These are phyloP conservation scores for Bubalus kerabau DNA, from an alignment of 2,113 vertebrate genomes.

Conservation along the genomic window DNA sequence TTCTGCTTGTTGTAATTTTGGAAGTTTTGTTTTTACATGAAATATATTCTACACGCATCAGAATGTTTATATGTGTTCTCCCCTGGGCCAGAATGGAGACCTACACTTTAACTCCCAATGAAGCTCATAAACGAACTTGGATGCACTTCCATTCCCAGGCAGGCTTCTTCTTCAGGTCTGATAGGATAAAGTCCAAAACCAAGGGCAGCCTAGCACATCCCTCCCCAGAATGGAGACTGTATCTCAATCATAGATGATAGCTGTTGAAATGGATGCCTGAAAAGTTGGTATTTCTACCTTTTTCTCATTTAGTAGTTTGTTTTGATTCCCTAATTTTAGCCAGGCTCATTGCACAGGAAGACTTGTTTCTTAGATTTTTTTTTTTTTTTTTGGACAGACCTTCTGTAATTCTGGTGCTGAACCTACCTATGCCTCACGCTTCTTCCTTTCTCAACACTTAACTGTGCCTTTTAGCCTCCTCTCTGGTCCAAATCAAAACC, in stretches of 20 bases:
- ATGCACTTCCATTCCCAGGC: background rate
- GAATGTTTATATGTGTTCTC: background rate
- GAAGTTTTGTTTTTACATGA: constrained; percentile 25
- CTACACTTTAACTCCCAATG: background rate
- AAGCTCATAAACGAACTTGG: background rate
- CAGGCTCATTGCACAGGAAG: constrained; percentile 98
- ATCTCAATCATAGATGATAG: background rate
- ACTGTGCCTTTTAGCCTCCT: constrained; percentile 80
- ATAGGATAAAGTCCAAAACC: background rate
- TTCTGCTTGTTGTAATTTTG: background rate
- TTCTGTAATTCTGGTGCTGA: constrained; percentile 83
- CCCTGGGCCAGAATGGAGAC: background rate
- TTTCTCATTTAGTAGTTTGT: constrained; percentile 88
- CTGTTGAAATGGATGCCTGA: constrained; percentile 95
- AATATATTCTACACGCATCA: background rate
- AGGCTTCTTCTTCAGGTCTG: background rate
- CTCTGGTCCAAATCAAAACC: constrained; percentile 77
- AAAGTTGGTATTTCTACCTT: constrained; percentile 98
- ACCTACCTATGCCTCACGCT: constrained; percentile 76
- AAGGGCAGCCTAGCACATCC: background rate
- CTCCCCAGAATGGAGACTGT: background rate
- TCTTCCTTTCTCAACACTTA: constrained; percentile 75
- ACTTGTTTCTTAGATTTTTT: constrained; percentile 79
- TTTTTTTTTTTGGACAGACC: constrained; percentile 79
- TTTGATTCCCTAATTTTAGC: constrained; percentile 88